A percentile compares a stretch with the other conserved stretches of the same genome.
phyloP scores from a whole-genome alignment of 2,113 vertebrate genomes.

The Bubalus kerabau region DNA sequence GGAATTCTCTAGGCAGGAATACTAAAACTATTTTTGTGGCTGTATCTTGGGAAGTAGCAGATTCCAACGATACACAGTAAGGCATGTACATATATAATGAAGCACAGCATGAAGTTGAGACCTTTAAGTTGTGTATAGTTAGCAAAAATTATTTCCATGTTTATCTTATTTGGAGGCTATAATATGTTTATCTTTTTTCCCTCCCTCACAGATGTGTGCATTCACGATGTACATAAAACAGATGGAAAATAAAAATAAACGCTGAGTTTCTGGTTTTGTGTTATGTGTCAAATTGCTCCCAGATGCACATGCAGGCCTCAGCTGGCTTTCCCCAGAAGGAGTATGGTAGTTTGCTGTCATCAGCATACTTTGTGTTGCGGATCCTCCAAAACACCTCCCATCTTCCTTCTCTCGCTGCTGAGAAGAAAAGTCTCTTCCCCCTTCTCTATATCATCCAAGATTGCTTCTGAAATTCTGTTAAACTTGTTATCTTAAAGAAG shows the following conservation, averaged over 20 bases:
- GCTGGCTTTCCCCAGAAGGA: accelerated
- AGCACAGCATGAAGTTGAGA: too few species aligned
- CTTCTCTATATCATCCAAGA: too few species aligned
- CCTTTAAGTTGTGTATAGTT: not conserved
- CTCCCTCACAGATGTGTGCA: not conserved
- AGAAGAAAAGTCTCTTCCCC: not conserved
- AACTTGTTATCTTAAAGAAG: not conserved
- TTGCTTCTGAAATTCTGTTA: not conserved
- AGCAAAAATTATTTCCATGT: not conserved
- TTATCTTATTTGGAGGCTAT: not conserved
- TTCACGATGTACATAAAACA: not conserved
- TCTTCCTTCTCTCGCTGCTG: too few species aligned
- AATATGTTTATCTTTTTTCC: not conserved
- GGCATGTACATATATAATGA: not conserved
- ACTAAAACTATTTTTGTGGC: not conserved
- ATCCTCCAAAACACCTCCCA: not conserved
- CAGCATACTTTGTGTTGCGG: not conserved
- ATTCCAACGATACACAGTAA: not conserved
- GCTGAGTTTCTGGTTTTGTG: not conserved
- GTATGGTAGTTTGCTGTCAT: not conserved
- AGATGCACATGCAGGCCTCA: not conserved
- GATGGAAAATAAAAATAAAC: not conserved
- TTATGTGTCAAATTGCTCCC: not conserved
- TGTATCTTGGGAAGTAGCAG: not conserved
- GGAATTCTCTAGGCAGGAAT: not conserved